Evolutionary conservation across 2,113 vertebrate species (phyloP).

Genomic region (Ariopsis seemanni): DNA sequence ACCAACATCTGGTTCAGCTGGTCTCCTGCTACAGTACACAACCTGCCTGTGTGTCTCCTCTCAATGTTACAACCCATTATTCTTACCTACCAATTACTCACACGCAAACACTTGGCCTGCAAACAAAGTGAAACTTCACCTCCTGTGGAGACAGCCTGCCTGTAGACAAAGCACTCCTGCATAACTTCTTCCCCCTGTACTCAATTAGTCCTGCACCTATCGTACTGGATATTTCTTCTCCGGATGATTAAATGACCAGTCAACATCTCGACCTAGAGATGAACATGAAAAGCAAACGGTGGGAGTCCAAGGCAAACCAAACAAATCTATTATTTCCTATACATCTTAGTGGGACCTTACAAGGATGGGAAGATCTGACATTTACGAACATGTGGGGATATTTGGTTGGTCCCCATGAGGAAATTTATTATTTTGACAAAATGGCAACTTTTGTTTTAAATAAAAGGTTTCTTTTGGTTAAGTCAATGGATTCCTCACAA

Average conservation of each 20-base stretch:
- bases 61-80: constrained; percentile 30
- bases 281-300: constrained; percentile 54
- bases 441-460: not conserved
- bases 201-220: constrained; percentile 54
- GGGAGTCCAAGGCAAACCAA: constrained; percentile 50
- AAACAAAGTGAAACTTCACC: constrained; percentile 45
- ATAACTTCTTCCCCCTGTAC: constrained; percentile 34
- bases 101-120: constrained; percentile 35
- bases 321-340: constrained; percentile 51
- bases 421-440: not conserved
- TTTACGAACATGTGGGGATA: not conserved
- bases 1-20: constrained; percentile 23
- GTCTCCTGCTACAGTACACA: constrained; percentile 27
- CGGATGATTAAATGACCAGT: constrained; percentile 56
- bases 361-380: not conserved
- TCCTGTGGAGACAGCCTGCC: constrained; percentile 20
- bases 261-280: constrained; percentile 45
- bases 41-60: constrained; percentile 32
- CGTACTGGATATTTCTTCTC: constrained; percentile 29
- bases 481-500: not conserved
- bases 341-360: not conserved
- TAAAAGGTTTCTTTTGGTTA: not conserved
- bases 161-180: constrained; percentile 49
- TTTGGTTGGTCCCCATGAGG: not conserved
- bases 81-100: constrained; percentile 42